Evolutionary conservation across 2,797 vertebrate species (phyloP).

Genomic region (Tokudaia tokunoshimensis): DNA sequence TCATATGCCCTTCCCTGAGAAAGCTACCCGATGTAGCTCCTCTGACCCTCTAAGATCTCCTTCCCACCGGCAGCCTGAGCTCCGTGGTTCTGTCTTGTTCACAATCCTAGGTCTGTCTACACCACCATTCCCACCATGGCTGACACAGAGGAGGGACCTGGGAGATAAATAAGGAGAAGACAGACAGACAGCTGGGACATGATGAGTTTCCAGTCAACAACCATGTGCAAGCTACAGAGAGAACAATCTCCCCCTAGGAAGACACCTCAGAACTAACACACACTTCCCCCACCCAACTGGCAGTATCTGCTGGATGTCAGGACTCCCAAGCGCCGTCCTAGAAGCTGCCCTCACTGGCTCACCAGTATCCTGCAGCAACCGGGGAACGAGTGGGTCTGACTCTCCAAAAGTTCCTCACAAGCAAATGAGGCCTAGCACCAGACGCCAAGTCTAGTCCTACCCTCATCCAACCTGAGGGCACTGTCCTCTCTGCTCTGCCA

Average conservation of each 20-base stretch:
- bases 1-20: background rate
- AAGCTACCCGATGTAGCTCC: background rate
- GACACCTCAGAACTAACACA: background rate
- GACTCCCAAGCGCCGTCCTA: background rate
- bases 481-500: conserved; percentile 2
- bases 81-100: background rate
- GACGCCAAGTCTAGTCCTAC: background rate
- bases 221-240: background rate
- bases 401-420: background rate
- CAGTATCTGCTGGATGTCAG: background rate
- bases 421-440: background rate
- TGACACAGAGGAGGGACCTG: background rate
- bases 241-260: background rate
- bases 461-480: background rate
- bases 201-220: background rate
- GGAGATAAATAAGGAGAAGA: background rate
- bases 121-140: background rate
- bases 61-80: background rate
- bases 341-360: conserved; percentile 20
- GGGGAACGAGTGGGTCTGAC: background rate
- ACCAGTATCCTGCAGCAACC: background rate
- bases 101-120: background rate
- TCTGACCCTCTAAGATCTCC: background rate
- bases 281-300: background rate
- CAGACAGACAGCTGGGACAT: background rate